Conservation (phyloP, 2,797 vertebrate species). For the Catamblyrhynchus diadema region DNA sequence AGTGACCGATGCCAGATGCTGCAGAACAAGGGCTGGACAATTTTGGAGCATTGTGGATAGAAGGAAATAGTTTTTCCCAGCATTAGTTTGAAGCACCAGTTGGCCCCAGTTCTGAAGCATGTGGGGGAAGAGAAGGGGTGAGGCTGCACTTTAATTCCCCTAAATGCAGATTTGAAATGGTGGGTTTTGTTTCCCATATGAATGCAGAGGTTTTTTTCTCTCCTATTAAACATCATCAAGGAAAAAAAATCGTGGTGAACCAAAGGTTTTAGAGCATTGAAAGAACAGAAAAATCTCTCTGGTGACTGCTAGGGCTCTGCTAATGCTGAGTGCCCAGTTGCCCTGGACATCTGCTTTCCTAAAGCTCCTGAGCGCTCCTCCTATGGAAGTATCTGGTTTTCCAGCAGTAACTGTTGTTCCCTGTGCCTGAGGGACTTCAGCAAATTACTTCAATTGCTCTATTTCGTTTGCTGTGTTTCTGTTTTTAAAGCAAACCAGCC, state of each 20-base stretch:
- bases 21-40: background rate
- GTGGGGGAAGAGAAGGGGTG: background rate
- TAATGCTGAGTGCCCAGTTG: background rate
- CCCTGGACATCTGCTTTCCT: background rate
- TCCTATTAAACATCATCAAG: background rate
- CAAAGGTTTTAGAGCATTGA: background rate
- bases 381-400: background rate
- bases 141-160: background rate
- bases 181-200: background rate
- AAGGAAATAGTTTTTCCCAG: background rate
- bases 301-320: background rate
- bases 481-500: slow-evolving; percentile 19
- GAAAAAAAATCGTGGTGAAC: background rate
- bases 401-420: background rate
- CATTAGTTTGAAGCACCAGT: background rate
- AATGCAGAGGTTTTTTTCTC: background rate
- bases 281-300: background rate
- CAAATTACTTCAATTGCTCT: slow-evolving; percentile 21
- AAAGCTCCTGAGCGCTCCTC: background rate
- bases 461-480: slow-evolving; percentile 13
- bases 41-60: background rate
- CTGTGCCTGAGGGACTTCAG: background rate
- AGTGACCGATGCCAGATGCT: background rate
- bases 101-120: background rate
- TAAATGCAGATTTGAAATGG: background rate